Conservation (phyloP, 2,888 invertebrate genomes). For the Prosopocoilus inquinatus region DNA sequence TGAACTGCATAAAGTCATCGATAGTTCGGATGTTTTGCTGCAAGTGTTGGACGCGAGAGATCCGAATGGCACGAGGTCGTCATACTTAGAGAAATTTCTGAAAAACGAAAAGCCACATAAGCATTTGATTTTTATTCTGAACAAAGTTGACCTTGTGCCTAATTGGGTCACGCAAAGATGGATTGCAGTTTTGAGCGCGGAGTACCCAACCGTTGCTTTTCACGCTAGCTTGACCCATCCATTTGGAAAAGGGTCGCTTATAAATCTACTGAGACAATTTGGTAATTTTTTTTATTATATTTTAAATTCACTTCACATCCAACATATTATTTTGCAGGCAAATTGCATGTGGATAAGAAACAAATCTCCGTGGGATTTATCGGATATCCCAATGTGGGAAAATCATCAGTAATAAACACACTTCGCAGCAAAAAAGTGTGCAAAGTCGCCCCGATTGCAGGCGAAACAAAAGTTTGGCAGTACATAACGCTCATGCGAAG, state of each 20-base stretch:
- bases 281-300: slow-evolving; percentile 44
- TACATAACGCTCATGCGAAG: slow-evolving; percentile 97
- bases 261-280: slow-evolving; percentile 93
- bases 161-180: slow-evolving; percentile 98
- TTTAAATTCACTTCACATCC: slow-evolving; percentile 1
- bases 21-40: slow-evolving; percentile 95
- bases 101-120: slow-evolving; percentile 95
- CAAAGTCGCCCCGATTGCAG: slow-evolving; percentile 97
- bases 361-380: slow-evolving; percentile 99
- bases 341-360: slow-evolving; percentile 93
- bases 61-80: slow-evolving; percentile 93
- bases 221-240: slow-evolving; percentile 98
- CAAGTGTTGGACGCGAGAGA: slow-evolving; percentile 97
- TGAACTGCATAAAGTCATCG: slow-evolving; percentile 97
- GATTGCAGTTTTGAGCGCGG: slow-evolving; percentile 90
- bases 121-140: slow-evolving; percentile 94
- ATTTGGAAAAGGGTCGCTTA: slow-evolving; percentile 96
- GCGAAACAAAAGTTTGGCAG: slow-evolving; percentile 98
- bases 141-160: slow-evolving; percentile 95
- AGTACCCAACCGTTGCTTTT: slow-evolving; percentile 97
- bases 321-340: slow-evolving; percentile 45
- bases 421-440: slow-evolving; percentile 95
- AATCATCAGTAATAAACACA: slow-evolving; percentile 97
- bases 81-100: slow-evolving; percentile 88
- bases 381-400: slow-evolving; percentile 98